phyloP scores from a whole-genome alignment of 1,140 invertebrate species.

The Drosophila ercepeae region DNA sequence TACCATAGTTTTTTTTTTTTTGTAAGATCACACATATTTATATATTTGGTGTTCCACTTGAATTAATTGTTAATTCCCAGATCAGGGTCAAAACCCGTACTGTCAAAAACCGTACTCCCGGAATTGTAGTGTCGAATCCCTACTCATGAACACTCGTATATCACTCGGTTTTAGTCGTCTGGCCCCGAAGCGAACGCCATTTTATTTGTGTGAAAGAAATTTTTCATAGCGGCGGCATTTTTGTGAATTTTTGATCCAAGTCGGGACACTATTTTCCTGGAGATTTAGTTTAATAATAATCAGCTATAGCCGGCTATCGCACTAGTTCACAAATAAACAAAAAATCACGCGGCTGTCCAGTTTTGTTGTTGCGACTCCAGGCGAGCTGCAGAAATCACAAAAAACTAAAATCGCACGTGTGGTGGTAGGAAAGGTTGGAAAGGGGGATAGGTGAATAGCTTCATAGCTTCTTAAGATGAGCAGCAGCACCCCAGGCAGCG shows the following conservation, averaged over 20 bases:
- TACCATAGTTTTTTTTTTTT: too few species aligned
- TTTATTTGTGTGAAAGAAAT: neutral
- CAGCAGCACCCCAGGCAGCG: slow-evolving; percentile 36
- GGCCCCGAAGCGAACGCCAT: neutral
- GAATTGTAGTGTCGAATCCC: neutral
- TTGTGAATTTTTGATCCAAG: neutral
- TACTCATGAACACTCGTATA: neutral
- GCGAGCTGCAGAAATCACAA: slow-evolving; percentile 7
- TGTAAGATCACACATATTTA: neutral
- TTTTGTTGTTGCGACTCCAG: slow-evolving; percentile 1
- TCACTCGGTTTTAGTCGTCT: neutral
- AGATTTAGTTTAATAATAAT: neutral
- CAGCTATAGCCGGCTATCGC: neutral
- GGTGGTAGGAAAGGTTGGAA: too few species aligned
- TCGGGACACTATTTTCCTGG: neutral
- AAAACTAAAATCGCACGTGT: slow-evolving; percentile 25
- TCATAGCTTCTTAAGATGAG: slow-evolving; percentile 29
- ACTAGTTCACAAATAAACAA: neutral
- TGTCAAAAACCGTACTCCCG: neutral
- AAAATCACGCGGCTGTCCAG: neutral
- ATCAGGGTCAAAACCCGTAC: neutral
- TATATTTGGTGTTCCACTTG: too few species aligned
- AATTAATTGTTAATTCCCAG: too few species aligned
- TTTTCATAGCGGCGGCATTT: neutral
- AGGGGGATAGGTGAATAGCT: neutral